A percentile compares a stretch with the other conserved stretches of the same genome.
phyloP scores from a whole-genome alignment of 2,888 invertebrate species.

The Pseudolycoriella hygida region DNA sequence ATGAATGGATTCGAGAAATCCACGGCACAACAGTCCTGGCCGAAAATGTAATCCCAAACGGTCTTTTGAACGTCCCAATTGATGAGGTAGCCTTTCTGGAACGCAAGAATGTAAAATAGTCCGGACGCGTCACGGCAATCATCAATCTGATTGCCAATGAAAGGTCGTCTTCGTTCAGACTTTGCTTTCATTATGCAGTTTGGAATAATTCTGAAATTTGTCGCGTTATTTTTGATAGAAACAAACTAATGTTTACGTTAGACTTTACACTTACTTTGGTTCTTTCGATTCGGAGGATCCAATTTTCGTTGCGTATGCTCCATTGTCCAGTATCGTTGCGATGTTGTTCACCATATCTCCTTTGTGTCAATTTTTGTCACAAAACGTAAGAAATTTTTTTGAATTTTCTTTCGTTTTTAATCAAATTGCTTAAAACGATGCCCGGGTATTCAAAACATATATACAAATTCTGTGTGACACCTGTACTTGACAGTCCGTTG shows the following conservation, averaged over 20 bases:
- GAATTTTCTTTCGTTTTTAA: too few relatives aligned
- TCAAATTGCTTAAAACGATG: too few relatives aligned
- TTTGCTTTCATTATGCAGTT: slow-evolving; percentile 98
- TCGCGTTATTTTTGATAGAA: slow-evolving; percentile 1
- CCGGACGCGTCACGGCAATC: slow-evolving; percentile 94
- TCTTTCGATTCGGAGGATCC: slow-evolving; percentile 51
- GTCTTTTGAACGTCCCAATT: slow-evolving; percentile 91
- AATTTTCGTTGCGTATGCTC: slow-evolving; percentile 71
- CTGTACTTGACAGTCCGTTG: too few relatives aligned
- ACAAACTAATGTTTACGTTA: slow-evolving; percentile 1
- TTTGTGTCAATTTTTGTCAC: too few relatives aligned
- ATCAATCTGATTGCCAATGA: slow-evolving; percentile 79
- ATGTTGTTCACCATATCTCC: slow-evolving; percentile 6
- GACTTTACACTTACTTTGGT: slow-evolving; percentile 36
- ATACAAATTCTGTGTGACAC: too few relatives aligned
- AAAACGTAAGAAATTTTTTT: too few relatives aligned
- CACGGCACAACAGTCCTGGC: slow-evolving; percentile 64
- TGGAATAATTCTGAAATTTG: slow-evolving; percentile 45
- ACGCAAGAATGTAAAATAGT: slow-evolving; percentile 81
- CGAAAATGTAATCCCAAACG: slow-evolving; percentile 91
- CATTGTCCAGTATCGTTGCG: slow-evolving; percentile 62
- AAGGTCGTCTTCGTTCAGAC: slow-evolving; percentile 82
- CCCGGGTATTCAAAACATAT: too few relatives aligned
- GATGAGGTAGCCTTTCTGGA: slow-evolving; percentile 85
- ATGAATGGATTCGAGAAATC: slow-evolving; percentile 64